Percentiles rank a stretch among this genome's conserved stretches.
Evolutionary conservation across 2,797 vertebrate genomes (phyloP).

Genomic region (Halcyon smyrnensis): DNA sequence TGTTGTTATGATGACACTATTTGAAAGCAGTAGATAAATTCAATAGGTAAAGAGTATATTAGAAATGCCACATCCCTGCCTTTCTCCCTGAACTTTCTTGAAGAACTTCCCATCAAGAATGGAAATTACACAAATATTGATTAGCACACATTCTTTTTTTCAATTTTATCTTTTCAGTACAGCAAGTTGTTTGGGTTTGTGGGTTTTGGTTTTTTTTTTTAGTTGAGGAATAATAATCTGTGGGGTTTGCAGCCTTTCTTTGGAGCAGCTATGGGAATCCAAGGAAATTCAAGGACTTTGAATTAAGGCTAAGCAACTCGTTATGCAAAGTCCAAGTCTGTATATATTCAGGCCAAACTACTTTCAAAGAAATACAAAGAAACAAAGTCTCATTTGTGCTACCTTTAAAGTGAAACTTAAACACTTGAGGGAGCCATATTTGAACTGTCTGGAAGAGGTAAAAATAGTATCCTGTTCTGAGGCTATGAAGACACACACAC

Average conservation of each 20-base stretch:
- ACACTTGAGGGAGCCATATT: neutral
- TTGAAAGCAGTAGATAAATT: neutral
- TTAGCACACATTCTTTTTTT: neutral
- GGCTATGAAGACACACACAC: neutral
- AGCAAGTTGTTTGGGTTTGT: neutral
- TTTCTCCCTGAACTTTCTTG: neutral
- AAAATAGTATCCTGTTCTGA: neutral
- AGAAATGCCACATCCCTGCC: neutral
- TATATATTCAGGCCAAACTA: neutral
- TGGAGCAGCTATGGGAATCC: neutral
- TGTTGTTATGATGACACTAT: neutral
- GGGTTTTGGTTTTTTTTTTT: neutral
- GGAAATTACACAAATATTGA: neutral
- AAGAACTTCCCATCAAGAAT: neutral
- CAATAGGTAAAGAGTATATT: neutral
- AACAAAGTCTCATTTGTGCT: neutral
- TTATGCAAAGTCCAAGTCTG: neutral
- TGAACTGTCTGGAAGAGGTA: neutral
- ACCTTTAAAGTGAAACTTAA: neutral
- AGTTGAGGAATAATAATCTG: neutral
- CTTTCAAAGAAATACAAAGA: neutral
- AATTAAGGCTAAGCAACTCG: neutral
- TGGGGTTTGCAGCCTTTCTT: neutral
- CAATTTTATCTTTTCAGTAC: neutral
- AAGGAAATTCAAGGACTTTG: neutral